Evolutionary conservation across 2,888 invertebrate genomes (phyloP).

Genomic region (Cartodere bifasciata): DNA sequence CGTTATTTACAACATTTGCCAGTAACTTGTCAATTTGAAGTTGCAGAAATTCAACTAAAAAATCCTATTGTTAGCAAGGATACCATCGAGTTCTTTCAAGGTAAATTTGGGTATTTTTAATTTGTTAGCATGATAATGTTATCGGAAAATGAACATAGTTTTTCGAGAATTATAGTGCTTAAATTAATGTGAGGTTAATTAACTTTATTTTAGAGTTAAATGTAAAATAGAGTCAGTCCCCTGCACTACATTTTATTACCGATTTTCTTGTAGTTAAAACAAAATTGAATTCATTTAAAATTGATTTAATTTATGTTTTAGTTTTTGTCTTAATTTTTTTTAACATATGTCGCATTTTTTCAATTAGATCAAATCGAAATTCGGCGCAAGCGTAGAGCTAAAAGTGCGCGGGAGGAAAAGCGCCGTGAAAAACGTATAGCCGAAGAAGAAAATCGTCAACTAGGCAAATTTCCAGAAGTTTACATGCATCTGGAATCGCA

Average conservation of each 20-base stretch:
- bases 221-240: conserved; percentile 30
- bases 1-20: conserved; percentile 79
- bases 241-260: conserved; percentile 28
- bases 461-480: conserved; percentile 51
- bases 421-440: conserved; percentile 66
- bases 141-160: no score
- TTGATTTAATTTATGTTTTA: not conserved
- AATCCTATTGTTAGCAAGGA: conserved; percentile 57
- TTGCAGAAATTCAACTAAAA: conserved; percentile 74
- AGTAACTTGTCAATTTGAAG: conserved; percentile 77
- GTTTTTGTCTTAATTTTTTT: conserved; percentile 2
- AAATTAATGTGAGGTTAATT: conserved; percentile 28
- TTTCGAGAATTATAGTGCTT: conserved; percentile 23
- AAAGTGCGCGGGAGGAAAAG: conserved; percentile 63
- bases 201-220: conserved; percentile 22
- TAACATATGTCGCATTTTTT: no score
- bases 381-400: conserved; percentile 55
- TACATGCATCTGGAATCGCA: conserved; percentile 52
- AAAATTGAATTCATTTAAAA: no score
- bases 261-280: no score
- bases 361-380: conserved; percentile 58
- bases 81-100: conserved; percentile 55
- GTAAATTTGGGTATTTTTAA: no score
- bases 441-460: conserved; percentile 54
- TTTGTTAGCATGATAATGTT: no score